Percentiles rank a stretch among this genome's conserved stretches.
These are phyloP conservation scores for Eumerus sabulonum DNA, from an alignment of 2,888 invertebrate species.

Conservation along the genomic window DNA sequence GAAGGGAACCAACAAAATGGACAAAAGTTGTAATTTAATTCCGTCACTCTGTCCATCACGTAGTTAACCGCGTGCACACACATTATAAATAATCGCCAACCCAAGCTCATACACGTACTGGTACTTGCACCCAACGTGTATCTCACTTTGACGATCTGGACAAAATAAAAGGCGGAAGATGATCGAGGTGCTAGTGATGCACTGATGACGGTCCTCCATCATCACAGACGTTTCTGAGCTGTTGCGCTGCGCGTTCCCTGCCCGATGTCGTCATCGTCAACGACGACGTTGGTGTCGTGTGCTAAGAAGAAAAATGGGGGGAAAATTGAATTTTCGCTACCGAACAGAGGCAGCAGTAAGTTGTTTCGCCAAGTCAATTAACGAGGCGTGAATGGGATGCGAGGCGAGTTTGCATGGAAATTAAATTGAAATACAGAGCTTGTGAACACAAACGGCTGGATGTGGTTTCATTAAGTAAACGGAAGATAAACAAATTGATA, in stretches of 20 bases:
- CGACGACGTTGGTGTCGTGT: slow-evolving; percentile 20
- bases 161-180: slow-evolving; percentile 55
- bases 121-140: slow-evolving; percentile 27
- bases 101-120: too few relatives aligned
- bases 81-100: slow-evolving; percentile 49
- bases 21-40: slow-evolving; percentile 61
- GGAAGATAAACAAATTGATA: slow-evolving; percentile 40
- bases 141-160: slow-evolving; percentile 44
- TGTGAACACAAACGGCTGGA: slow-evolving; percentile 11
- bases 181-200: slow-evolving; percentile 46
- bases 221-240: slow-evolving; percentile 16
- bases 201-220: slow-evolving; percentile 61
- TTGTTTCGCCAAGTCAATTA: slow-evolving; percentile 63
- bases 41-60: slow-evolving; percentile 41
- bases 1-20: not conserved
- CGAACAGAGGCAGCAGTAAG: slow-evolving; percentile 53
- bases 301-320: slow-evolving; percentile 40
- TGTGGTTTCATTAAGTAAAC: slow-evolving; percentile 32
- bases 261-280: not conserved
- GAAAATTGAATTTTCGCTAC: slow-evolving; percentile 65
- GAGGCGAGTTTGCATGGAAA: slow-evolving; percentile 47
- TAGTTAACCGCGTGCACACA: slow-evolving; percentile 39
- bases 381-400: slow-evolving; percentile 61
- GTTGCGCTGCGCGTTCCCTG: not conserved
- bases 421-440: slow-evolving; percentile 20